phyloP scores from a whole-genome alignment of 2,888 invertebrate genomes.

The Epirrita christyi region DNA sequence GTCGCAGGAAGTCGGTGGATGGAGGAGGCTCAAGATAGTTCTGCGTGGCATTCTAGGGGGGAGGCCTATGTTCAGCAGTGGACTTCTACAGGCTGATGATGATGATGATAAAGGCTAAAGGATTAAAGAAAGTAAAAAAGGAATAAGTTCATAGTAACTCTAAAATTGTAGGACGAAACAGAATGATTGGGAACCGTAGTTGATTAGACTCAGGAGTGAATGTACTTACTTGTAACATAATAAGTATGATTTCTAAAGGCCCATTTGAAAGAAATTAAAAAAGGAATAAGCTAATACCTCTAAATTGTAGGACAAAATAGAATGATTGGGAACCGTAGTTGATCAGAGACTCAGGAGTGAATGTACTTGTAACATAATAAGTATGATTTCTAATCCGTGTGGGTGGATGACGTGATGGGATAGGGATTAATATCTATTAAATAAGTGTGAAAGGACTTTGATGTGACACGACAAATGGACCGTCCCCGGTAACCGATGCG shows the following conservation, averaged over 20 bases:
- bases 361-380: slow-evolving; percentile 33
- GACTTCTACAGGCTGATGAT: too few species aligned
- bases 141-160: too few species aligned
- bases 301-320: slow-evolving; percentile 1
- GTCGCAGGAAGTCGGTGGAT: too few species aligned
- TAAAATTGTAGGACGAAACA: too few species aligned
- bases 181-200: too few species aligned
- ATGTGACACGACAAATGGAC: slow-evolving; percentile 67
- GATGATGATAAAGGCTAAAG: too few species aligned
- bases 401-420: slow-evolving; percentile 62
- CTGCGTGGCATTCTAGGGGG: too few species aligned
- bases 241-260: background rate
- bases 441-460: slow-evolving; percentile 64
- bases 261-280: background rate
- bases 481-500: slow-evolving; percentile 39
- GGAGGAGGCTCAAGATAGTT: too few species aligned
- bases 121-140: too few species aligned
- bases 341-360: slow-evolving; percentile 11
- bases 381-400: slow-evolving; percentile 51
- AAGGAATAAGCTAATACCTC: background rate
- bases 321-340: slow-evolving; percentile 30
- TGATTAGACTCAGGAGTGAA: too few species aligned
- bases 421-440: slow-evolving; percentile 62
- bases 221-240: too few species aligned
- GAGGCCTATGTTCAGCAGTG: too few species aligned